phyloP scores from a whole-genome alignment of 2,113 vertebrate genomes.

The Pedetes capensis region DNA sequence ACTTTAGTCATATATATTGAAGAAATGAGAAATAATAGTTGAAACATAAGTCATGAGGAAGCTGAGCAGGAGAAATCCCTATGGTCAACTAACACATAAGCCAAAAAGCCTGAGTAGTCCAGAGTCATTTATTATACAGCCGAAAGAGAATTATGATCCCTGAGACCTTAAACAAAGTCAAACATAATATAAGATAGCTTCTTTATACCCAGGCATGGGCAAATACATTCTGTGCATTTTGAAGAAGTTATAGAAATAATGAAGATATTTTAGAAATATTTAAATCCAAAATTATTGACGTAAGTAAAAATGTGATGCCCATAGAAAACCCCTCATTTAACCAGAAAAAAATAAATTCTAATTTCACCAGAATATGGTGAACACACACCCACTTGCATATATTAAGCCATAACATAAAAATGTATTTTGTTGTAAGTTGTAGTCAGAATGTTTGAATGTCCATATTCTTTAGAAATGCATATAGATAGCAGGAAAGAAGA shows the following conservation, averaged over 20 bases:
- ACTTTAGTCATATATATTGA: not conserved
- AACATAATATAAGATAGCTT: not conserved
- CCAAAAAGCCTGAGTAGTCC: not conserved
- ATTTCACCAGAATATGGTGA: not conserved
- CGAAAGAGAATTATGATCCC: not conserved
- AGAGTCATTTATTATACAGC: not conserved
- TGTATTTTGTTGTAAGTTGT: not conserved
- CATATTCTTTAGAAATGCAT: not conserved
- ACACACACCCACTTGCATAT: not conserved
- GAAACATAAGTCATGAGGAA: not conserved
- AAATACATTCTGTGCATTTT: not conserved
- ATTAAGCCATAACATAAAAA: not conserved
- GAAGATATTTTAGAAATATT: not conserved
- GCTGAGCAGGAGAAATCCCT: not conserved
- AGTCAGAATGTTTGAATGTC: not conserved
- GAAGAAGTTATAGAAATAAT: not conserved
- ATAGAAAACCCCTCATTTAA: not conserved
- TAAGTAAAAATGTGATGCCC: not conserved
- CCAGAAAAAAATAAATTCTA: slow-evolving; percentile 1
- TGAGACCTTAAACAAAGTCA: not conserved
- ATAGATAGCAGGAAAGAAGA: not conserved
- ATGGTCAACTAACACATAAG: not conserved
- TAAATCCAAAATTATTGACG: not conserved
- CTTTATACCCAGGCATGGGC: not conserved
- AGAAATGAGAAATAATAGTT: not conserved